phyloP scores from a whole-genome alignment of 2,113 vertebrate species.

The Cathartes aura region DNA sequence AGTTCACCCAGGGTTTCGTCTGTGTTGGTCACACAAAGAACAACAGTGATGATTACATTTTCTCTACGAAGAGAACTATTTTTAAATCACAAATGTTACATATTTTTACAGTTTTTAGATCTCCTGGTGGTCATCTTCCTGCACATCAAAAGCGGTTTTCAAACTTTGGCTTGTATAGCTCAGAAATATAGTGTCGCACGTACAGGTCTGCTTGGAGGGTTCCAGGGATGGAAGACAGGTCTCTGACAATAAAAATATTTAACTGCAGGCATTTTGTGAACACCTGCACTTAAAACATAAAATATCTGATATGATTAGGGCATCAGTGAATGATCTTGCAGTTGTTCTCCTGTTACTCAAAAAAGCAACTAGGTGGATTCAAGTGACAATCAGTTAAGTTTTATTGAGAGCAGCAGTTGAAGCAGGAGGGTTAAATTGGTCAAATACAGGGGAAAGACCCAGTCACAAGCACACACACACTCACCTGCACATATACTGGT shows the following conservation, averaged over 20 bases:
- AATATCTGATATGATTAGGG: background rate
- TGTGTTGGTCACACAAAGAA: background rate
- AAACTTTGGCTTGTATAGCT: background rate
- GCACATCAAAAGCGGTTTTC: background rate
- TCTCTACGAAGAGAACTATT: background rate
- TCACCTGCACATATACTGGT: accelerated
- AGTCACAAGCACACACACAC: background rate
- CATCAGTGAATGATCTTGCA: background rate
- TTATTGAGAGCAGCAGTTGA: background rate
- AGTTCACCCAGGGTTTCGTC: background rate
- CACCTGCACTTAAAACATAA: background rate
- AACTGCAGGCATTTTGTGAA: background rate
- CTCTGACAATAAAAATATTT: background rate
- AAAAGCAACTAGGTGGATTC: background rate
- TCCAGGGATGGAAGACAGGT: background rate
- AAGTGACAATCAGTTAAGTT: background rate
- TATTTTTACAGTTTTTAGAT: background rate
- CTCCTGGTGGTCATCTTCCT: background rate
- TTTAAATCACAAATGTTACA: background rate
- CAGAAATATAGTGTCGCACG: background rate
- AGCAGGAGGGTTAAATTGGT: background rate
- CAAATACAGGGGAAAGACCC: background rate
- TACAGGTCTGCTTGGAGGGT: background rate
- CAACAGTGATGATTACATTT: background rate
- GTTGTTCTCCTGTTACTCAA: background rate